These are phyloP conservation scores for Xiphophorus couchianus DNA, from an alignment of 2,113 vertebrate species.

Conservation along the genomic window DNA sequence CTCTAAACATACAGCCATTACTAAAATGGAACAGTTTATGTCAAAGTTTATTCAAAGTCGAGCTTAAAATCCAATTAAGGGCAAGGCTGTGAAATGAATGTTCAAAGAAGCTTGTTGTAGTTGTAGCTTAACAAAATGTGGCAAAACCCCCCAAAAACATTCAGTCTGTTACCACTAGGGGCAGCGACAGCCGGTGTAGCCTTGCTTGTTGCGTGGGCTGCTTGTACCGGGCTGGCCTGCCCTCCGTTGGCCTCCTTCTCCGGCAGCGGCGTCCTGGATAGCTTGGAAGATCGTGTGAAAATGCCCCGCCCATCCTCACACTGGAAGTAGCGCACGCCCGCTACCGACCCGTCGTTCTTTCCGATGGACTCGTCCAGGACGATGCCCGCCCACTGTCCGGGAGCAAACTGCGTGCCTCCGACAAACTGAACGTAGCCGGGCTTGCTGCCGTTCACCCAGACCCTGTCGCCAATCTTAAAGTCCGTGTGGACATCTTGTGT, in stretches of 20 bases:
- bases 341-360: constrained; percentile 94
- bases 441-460: constrained; percentile 97
- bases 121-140: no score
- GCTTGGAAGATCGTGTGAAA: constrained; percentile 93
- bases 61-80: no score
- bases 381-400: constrained; percentile 96
- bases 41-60: no score
- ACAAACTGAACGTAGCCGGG: constrained; percentile 94
- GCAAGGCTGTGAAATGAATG: no score
- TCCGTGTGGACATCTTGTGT: constrained; percentile 83
- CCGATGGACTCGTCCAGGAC: constrained; percentile 92
- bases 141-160: no score
- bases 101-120: no score
- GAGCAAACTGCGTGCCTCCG: constrained; percentile 93
- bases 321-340: constrained; percentile 92
- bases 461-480: constrained; percentile 88
- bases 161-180: constrained; percentile 49
- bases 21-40: no score
- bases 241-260: constrained; percentile 87
- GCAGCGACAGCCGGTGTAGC: constrained; percentile 32
- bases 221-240: constrained; percentile 68
- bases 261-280: constrained; percentile 75
- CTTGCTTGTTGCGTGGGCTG: constrained; percentile 10
- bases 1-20: no score
- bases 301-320: constrained; percentile 91